These are phyloP conservation scores for Atethmia centrago DNA, from an alignment of 2,888 invertebrate genomes.

Conservation along the genomic window DNA sequence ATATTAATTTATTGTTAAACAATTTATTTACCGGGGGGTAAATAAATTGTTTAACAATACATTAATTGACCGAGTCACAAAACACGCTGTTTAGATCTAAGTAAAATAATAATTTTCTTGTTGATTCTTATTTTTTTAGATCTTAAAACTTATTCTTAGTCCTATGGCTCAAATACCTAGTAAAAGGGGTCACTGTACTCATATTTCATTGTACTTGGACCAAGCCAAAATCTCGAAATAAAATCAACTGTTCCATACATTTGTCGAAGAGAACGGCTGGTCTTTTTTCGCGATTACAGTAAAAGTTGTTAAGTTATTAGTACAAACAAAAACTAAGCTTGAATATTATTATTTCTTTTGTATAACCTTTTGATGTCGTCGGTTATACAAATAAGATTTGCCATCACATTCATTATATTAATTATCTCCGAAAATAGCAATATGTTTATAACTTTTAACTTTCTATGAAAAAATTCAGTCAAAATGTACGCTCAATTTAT, in stretches of 20 bases:
- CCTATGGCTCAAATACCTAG: background rate
- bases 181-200: background rate
- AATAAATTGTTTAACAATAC: no score
- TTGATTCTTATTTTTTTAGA: background rate
- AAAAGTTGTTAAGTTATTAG: background rate
- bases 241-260: background rate
- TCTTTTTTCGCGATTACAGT: background rate
- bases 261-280: background rate
- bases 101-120: background rate
- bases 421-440: background rate
- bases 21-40: no score
- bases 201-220: background rate
- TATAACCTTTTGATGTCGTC: background rate
- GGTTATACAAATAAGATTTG: background rate
- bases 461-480: conserved; percentile 19
- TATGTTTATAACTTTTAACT: conserved; percentile 10
- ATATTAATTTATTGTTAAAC: conserved; percentile 72
- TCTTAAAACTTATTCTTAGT: background rate
- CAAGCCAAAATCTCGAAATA: background rate
- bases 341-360: background rate
- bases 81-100: conserved; percentile 5
- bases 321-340: background rate
- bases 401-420: background rate
- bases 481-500: conserved; percentile 25
- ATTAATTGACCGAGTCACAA: conserved; percentile 15